phyloP scores from a whole-genome alignment of 2,797 vertebrate species.

The Sandelia bainsii region DNA sequence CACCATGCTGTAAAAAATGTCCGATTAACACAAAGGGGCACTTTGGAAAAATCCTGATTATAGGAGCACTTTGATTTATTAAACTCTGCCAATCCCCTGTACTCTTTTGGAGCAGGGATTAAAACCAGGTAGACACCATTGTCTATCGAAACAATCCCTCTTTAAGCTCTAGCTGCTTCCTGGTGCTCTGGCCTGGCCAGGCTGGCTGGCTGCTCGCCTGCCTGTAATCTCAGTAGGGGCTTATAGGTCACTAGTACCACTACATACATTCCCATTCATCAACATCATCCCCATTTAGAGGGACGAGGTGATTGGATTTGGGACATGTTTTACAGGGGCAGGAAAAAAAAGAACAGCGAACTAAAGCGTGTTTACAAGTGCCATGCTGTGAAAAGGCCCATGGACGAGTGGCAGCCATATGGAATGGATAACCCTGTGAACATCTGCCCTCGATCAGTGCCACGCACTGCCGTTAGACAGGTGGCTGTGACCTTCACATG shows the following conservation, averaged over 20 bases:
- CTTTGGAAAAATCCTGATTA: slow-evolving; percentile 89
- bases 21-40: slow-evolving; percentile 89
- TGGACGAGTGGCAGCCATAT: slow-evolving; percentile 76
- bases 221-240: slow-evolving; percentile 76
- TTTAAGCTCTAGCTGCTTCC: slow-evolving; percentile 73
- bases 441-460: slow-evolving; percentile 79
- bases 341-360: slow-evolving; percentile 60
- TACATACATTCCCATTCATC: slow-evolving; percentile 77
- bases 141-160: slow-evolving; percentile 84
- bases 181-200: slow-evolving; percentile 46
- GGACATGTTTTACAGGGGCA: slow-evolving; percentile 78
- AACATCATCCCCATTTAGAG: slow-evolving; percentile 75
- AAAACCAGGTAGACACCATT: slow-evolving; percentile 88
- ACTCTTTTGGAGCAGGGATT: slow-evolving; percentile 79
- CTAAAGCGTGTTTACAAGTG: slow-evolving; percentile 78
- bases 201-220: slow-evolving; percentile 51
- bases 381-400: slow-evolving; percentile 76
- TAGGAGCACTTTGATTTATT: slow-evolving; percentile 89
- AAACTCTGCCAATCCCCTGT: slow-evolving; percentile 83
- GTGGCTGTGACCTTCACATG: slow-evolving; percentile 70
- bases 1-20: slow-evolving; percentile 87
- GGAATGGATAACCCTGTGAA: slow-evolving; percentile 74
- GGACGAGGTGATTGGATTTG: slow-evolving; percentile 83
- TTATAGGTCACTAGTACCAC: slow-evolving; percentile 78
- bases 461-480: slow-evolving; percentile 18